Evolutionary conservation across 2,888 invertebrate species (phyloP), one percentile per base, ranked within the genome.

Genomic region (Epicampocera succincta): DNA sequence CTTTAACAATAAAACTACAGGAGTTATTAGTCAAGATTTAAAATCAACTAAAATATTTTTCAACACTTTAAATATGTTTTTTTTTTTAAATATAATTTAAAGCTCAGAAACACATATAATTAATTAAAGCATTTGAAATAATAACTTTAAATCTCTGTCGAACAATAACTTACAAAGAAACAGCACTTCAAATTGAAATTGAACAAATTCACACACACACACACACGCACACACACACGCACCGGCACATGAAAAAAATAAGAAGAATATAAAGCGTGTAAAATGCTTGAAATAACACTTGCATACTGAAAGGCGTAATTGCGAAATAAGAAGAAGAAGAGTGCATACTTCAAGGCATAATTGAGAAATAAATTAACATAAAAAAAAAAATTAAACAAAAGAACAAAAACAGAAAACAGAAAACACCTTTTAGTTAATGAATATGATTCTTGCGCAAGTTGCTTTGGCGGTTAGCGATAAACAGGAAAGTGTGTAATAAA

Each of bases 291-390:
- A 69, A 74, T 54, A 61, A 68, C 60, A 40, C 15, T 46, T 69
- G 63, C 77, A 83, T 76, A 72, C 65, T 68, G 50, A 13, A 63
- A 58, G 79, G 71, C 65, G 48, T 66, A 65, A 60, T 58, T 69
- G 65, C 29, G 29, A 77, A 77, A 81, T 48, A 63, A 58, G 33
- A 56, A 56, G 58, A 65, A 56, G 29, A 56, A 46, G 58, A 65
- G 58, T 77, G 77, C 81, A 77, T 82, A 77, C 65, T 69, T 81
- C 56, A 52, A 25, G 52, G 81, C 69, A 38, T 74, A 77, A 63
- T 65, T 77, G 63, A 58, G 58, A 69, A 69, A 56, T 56, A 61
- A 68, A 65, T 65, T 65, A 58, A 78, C 42, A 78, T 58, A 58
- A 66, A 38, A 19, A 21, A 60, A 52, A 80, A 58, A 15, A 11